Evolutionary conservation across 2,888 invertebrate species (phyloP), one percentile per base, ranked within the genome.

Genomic region (Lasioglossum marginatum): DNA sequence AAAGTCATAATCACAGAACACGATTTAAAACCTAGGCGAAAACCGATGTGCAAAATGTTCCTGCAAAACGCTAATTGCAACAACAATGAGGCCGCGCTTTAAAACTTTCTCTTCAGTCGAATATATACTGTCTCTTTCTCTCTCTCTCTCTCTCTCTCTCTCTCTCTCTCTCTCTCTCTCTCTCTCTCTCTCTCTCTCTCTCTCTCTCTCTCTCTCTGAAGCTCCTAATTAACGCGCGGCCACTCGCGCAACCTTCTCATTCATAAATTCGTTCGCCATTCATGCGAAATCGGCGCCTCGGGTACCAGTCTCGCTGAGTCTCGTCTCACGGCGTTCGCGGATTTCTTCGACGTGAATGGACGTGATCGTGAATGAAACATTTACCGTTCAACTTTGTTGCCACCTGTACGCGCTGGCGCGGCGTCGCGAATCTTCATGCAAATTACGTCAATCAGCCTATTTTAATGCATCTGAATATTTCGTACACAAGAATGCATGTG

Each of bases 201-300:
- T 14, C 57, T n/a, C n/a, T 12, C 57, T 3, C 14, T 14, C 60
- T 60, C 31, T 6, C n/a, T 45, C 79, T 19, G 78, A 76, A 80
- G 75, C 77, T 81, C 45, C 80, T 87, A 87, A 87, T 87, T 87
- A 87, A 74, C 83, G 78, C 79, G 73, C 80, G 70, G 68, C 66
- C 72, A 60, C 70, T 70, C 60, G 73, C 63, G 82, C 80, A 43
- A 73, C 78, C 77, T 79, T 31, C 81, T 83, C 87, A 86, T 87
- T 87, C 83, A 87, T 76, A 81, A 83, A 83, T 86, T 83, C 81
- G 86, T 77, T 48, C 40, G 74, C 78, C 87, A 87, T 87, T 87
- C 87, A 87, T 74, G 45, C 76, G 75, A 37, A 48, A 78, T 74
- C 66, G 66, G 73, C 60, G 77, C 71, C 76, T 34, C 43, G 66